Conservation (phyloP, 2,797 vertebrate species). For the Ctenopoma kingsleyae region DNA sequence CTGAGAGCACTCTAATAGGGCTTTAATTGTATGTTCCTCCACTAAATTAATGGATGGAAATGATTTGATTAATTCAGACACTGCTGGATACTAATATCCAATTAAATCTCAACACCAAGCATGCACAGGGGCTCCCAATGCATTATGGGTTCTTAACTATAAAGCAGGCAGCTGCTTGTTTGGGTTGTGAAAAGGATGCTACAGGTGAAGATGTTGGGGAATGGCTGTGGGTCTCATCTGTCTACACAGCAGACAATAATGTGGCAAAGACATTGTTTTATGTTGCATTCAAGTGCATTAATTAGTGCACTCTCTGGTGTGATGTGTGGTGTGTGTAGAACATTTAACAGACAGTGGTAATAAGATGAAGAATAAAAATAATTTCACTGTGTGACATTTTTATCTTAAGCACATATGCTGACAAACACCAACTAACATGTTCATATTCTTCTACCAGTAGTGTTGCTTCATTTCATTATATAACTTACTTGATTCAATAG, state of each 20-base stretch:
- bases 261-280: slow-evolving; percentile 29
- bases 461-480: neutral
- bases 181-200: slow-evolving; percentile 51
- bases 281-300: slow-evolving; percentile 29
- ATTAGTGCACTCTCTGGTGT: slow-evolving; percentile 48
- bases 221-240: slow-evolving; percentile 38
- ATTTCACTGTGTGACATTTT: slow-evolving; percentile 25
- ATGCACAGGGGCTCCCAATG: slow-evolving; percentile 74
- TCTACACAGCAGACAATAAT: slow-evolving; percentile 13
- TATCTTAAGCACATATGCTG: neutral
- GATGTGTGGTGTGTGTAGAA: slow-evolving; percentile 11
- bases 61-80: slow-evolving; percentile 89
- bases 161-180: slow-evolving; percentile 66
- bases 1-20: slow-evolving; percentile 85
- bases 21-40: slow-evolving; percentile 91
- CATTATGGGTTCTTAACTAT: slow-evolving; percentile 73
- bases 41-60: slow-evolving; percentile 89
- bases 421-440: slow-evolving; percentile 7
- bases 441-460: slow-evolving; percentile 10
- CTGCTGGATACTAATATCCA: slow-evolving; percentile 89
- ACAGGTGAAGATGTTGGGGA: slow-evolving; percentile 59
- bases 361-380: slow-evolving; percentile 14
- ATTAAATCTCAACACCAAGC: slow-evolving; percentile 83
- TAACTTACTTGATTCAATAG: slow-evolving; percentile 4
- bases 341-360: slow-evolving; percentile 36